A percentile compares a stretch with the other conserved stretches of the same genome.
These are phyloP conservation scores for Distichodus sexfasciatus DNA, from an alignment of 2,797 vertebrate species.

Conservation along the genomic window DNA sequence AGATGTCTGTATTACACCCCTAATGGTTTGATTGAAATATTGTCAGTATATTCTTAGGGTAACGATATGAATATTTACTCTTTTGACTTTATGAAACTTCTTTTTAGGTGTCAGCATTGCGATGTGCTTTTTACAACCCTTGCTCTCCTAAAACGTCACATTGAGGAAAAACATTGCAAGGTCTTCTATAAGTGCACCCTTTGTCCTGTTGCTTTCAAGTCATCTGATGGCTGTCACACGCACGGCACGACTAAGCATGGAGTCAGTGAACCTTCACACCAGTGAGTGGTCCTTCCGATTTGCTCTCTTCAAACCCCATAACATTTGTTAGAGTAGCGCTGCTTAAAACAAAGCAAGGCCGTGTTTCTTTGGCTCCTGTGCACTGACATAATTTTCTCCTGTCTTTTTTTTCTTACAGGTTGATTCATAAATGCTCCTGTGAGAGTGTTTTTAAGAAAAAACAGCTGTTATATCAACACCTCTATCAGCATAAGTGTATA, in stretches of 20 bases:
- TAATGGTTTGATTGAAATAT: too few relatives aligned
- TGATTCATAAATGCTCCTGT: slow-evolving; percentile 96
- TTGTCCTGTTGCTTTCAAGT: slow-evolving; percentile 95
- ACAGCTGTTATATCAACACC: slow-evolving; percentile 89
- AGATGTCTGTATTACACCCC: too few relatives aligned
- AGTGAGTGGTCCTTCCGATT: slow-evolving; percentile 76
- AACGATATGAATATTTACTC: too few relatives aligned
- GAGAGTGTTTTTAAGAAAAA: slow-evolving; percentile 94
- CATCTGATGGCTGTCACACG: slow-evolving; percentile 76
- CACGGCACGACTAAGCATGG: slow-evolving; percentile 87
- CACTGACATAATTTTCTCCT: not conserved
- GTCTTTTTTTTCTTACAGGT: slow-evolving; percentile 66
- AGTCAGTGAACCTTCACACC: slow-evolving; percentile 69
- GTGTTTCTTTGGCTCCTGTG: not conserved
- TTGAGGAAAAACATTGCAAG: slow-evolving; percentile 91
- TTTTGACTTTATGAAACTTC: too few relatives aligned
- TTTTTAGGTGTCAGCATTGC: slow-evolving; percentile 91
- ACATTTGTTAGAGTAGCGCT: not conserved
- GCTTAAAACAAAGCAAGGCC: not conserved
- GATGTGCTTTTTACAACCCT: slow-evolving; percentile 88
- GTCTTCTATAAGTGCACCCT: slow-evolving; percentile 91
- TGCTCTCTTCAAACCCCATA: not conserved
- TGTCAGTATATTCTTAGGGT: too few relatives aligned
- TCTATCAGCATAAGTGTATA: slow-evolving; percentile 86
- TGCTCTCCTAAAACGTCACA: slow-evolving; percentile 86